Evolutionary conservation across 1,140 invertebrate species (phyloP).

Genomic region (Polypedilum pembai): DNA sequence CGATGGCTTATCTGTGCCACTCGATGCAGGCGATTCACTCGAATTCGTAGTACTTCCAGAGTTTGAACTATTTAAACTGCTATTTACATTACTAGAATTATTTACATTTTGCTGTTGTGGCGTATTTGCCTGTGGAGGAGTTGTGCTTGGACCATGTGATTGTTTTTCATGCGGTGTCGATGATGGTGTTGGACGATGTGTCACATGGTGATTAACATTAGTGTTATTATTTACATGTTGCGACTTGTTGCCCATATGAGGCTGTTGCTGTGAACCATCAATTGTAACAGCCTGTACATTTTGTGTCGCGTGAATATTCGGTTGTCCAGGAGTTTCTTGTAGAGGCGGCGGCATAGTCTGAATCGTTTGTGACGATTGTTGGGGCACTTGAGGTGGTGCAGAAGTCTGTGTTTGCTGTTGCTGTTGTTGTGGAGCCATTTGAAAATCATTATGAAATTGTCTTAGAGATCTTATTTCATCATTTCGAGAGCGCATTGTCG

Average conservation of each 20-base stretch:
- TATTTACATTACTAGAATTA: slow-evolving; percentile 32
- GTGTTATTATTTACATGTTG: slow-evolving; percentile 41
- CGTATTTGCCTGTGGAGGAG: slow-evolving; percentile 32
- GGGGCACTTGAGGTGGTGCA: slow-evolving; percentile 41
- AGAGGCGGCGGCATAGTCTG: slow-evolving; percentile 32
- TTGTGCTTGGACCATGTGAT: slow-evolving; percentile 32
- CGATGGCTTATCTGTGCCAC: slow-evolving; percentile 40
- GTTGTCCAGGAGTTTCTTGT: slow-evolving; percentile 40
- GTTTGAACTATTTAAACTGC: slow-evolving; percentile 35
- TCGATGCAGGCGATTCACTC: slow-evolving; percentile 45
- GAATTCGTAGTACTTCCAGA: slow-evolving; percentile 38
- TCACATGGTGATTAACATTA: not conserved
- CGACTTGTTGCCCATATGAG: slow-evolving; percentile 38
- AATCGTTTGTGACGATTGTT: slow-evolving; percentile 36
- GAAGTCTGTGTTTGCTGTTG: slow-evolving; percentile 36
- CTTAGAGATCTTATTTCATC: not conserved
- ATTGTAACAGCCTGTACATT: slow-evolving; percentile 29
- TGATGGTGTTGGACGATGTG: slow-evolving; percentile 33
- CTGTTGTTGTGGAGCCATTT: slow-evolving; percentile 27
- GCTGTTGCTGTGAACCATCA: slow-evolving; percentile 32
- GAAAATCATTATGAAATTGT: slow-evolving; percentile 20
- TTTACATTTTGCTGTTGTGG: slow-evolving; percentile 35
- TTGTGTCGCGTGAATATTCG: slow-evolving; percentile 44
- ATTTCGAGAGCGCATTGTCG: slow-evolving; percentile 14
- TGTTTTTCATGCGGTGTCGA: slow-evolving; percentile 26